These are phyloP conservation scores for Bacillus rossius DNA, from an alignment of 1,140 invertebrate species.

Conservation along the genomic window DNA sequence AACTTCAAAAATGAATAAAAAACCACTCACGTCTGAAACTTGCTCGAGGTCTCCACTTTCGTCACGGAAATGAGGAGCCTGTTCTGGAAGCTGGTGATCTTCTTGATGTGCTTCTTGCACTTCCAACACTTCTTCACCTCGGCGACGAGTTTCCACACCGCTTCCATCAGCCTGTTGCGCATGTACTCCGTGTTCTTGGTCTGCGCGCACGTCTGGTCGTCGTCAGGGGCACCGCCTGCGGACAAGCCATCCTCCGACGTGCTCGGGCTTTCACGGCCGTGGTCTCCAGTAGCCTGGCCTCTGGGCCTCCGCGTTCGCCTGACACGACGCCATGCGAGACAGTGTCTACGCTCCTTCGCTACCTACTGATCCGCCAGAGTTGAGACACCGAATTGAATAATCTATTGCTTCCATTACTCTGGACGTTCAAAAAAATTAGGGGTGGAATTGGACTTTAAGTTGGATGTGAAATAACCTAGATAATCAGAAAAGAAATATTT, in stretches of 20 bases:
- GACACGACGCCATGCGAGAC: too few species aligned
- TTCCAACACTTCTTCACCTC: conserved; percentile 53
- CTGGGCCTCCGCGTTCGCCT: too few species aligned
- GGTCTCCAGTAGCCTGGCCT: not conserved
- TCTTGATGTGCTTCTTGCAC: conserved; percentile 53
- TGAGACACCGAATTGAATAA: too few species aligned
- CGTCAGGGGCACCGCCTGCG: not conserved
- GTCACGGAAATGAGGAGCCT: conserved; percentile 49
- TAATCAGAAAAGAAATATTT: too few species aligned
- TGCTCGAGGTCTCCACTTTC: conserved; percentile 3
- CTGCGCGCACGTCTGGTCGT: not conserved
- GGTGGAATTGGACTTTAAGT: too few species aligned
- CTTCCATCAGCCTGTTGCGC: conserved; percentile 52
- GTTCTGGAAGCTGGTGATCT: conserved; percentile 54
- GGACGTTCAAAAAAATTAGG: too few species aligned
- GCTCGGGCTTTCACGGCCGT: not conserved
- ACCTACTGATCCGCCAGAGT: too few species aligned
- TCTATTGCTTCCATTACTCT: too few species aligned
- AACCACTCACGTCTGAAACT: not conserved
- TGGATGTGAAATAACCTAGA: too few species aligned
- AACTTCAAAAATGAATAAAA: too few species aligned
- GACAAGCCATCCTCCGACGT: not conserved
- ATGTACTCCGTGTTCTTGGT: conserved; percentile 56
- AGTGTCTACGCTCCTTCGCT: too few species aligned
- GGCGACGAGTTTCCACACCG: conserved; percentile 49